A percentile compares a stretch with the other conserved stretches of the same genome.
These are phyloP conservation scores for Stenodema calcarata DNA, from an alignment of 2,888 invertebrate genomes.

Conservation along the genomic window DNA sequence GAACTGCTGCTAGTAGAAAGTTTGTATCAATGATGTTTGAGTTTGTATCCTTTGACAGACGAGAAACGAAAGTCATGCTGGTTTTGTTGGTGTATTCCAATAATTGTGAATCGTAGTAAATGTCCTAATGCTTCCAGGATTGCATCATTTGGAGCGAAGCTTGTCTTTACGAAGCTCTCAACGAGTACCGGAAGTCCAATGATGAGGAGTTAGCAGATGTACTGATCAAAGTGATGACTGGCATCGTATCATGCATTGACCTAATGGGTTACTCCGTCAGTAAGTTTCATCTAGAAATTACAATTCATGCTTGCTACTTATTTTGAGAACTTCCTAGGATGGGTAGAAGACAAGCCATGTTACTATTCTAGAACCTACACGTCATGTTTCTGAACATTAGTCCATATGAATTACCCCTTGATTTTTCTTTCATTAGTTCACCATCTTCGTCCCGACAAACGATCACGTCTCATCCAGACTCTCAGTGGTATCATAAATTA, in stretches of 20 bases:
- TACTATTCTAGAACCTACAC: too few relatives aligned
- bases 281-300: slow-evolving; percentile 58
- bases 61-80: too few relatives aligned
- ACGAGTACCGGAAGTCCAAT: slow-evolving; percentile 65
- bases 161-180: slow-evolving; percentile 76
- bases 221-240: slow-evolving; percentile 63
- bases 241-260: slow-evolving; percentile 65
- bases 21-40: too few relatives aligned
- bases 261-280: slow-evolving; percentile 65
- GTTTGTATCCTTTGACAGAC: too few relatives aligned
- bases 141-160: slow-evolving; percentile 81
- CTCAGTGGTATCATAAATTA: slow-evolving; percentile 77
- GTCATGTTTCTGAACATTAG: too few relatives aligned
- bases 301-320: too few relatives aligned
- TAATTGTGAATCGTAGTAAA: slow-evolving; percentile 58
- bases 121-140: slow-evolving; percentile 61
- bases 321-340: too few relatives aligned
- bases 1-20: too few relatives aligned
- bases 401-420: not conserved
- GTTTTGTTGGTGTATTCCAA: too few relatives aligned
- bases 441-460: slow-evolving; percentile 67
- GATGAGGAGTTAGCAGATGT: slow-evolving; percentile 54
- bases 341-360: too few relatives aligned
- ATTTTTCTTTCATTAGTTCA: slow-evolving; percentile 51
- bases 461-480: slow-evolving; percentile 75